Percentiles rank a stretch among this genome's conserved stretches.
These are phyloP conservation scores for Zaprionus inermis DNA, from an alignment of 1,140 invertebrate genomes.

Conservation along the genomic window DNA sequence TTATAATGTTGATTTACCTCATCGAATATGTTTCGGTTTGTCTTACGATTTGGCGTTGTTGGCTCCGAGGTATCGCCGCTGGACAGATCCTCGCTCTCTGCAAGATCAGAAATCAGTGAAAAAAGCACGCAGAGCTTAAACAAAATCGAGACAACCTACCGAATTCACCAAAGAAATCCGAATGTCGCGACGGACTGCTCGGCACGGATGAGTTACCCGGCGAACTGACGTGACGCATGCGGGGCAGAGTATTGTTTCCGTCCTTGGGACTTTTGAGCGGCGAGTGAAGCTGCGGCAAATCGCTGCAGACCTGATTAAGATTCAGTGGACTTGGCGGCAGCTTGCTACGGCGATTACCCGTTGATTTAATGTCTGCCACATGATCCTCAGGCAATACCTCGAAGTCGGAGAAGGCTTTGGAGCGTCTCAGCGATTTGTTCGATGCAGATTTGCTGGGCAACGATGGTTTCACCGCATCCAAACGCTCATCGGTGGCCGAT, in stretches of 20 bases:
- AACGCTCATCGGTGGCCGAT: conserved; percentile 61
- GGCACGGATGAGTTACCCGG: conserved; percentile 86
- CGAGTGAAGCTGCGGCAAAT: conserved; percentile 73
- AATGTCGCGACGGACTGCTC: conserved; percentile 87
- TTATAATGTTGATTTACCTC: conserved; percentile 87
- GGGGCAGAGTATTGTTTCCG: conserved; percentile 46
- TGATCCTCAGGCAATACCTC: conserved; percentile 80
- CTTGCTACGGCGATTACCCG: conserved; percentile 57
- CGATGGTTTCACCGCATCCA: conserved; percentile 48
- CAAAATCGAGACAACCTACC: conserved; percentile 43
- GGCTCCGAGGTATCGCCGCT: conserved; percentile 83
- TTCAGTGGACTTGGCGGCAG: conserved; percentile 76
- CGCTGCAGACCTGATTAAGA: conserved; percentile 76
- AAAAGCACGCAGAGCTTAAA: neutral
- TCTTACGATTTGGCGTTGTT: conserved; percentile 75
- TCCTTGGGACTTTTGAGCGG: conserved; percentile 78
- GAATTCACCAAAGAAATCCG: conserved; percentile 86
- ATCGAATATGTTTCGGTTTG: conserved; percentile 77
- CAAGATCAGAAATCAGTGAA: neutral
- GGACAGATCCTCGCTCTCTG: conserved; percentile 82
- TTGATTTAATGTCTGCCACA: conserved; percentile 70
- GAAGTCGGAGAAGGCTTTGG: conserved; percentile 75
- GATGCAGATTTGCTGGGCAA: conserved; percentile 72
- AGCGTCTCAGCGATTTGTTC: conserved; percentile 72
- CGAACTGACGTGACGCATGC: conserved; percentile 64